Evolutionary conservation across 2,888 invertebrate genomes (phyloP), one percentile per base, ranked within the genome.

Genomic region (Hemicrepidius hirtus): DNA sequence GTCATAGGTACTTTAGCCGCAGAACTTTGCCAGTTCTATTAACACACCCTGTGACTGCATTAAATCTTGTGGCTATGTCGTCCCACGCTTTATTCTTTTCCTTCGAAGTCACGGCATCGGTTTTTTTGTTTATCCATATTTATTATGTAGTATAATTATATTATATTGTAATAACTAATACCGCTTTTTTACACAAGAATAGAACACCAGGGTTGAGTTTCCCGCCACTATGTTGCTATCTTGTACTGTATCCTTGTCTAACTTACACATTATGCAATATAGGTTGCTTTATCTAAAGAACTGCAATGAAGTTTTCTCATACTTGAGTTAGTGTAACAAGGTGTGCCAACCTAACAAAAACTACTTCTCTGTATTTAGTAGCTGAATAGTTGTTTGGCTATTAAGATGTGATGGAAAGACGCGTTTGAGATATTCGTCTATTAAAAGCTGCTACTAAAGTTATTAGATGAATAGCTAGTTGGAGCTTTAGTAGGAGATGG

Each of bases 141-240:
- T 20, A 18, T 18, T 10, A 50, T 5, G 24, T 3, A 5, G 24
- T 24, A 2, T n/a, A 50, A 82, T 24, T 70, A 83, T 12, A 2
- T 37, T n/a, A n/a, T n/a, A n/a, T n/a, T n/a, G n/a, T n/a, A n/a
- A n/a, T n/a, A n/a, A n/a, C n/a, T n/a, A n/a, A n/a, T n/a, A n/a
- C n/a, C n/a, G n/a, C n/a, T n/a, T n/a, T n/a, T n/a, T n/a, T n/a
- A n/a, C n/a, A 12, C n/a, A 10, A 1, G 2, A 37, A 37, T n/a
- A 37, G 24, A 24, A 24, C 24, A n/a, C n/a, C n/a, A n/a, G n/a
- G n/a, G n/a, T n/a, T n/a, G n/a, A n/a, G n/a, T n/a, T n/a, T n/a
- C n/a, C n/a, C n/a, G n/a, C n/a, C n/a, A n/a, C n/a, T n/a, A n/a
- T n/a, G n/a, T 24, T n/a, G 2, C 24, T 24, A 5, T 24, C 24